phyloP scores from a whole-genome alignment of 2,888 invertebrate species.

The Osedax fenrisi region DNA sequence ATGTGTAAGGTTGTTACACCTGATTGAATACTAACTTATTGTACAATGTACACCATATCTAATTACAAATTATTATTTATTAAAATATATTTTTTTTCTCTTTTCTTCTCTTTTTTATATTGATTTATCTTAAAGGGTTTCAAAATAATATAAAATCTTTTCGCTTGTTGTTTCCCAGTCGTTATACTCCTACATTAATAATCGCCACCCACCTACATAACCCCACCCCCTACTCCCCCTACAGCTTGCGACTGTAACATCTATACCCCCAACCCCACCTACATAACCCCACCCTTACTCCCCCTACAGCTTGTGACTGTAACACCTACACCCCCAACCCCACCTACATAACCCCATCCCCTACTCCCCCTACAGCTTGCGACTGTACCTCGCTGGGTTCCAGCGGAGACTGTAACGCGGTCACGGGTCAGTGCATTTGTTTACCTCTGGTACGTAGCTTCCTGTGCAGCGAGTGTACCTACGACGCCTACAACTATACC shows the following conservation, averaged over 20 bases:
- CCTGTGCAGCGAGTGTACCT: constrained; percentile 36
- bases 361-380: constrained; percentile 14
- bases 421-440: constrained; percentile 38
- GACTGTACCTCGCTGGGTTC: constrained; percentile 34
- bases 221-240: not conserved
- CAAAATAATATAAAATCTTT: too few species aligned
- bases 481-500: constrained; percentile 36
- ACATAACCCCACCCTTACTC: not conserved
- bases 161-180: too few species aligned
- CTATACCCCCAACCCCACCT: not conserved
- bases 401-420: constrained; percentile 37
- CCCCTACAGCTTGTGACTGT: not conserved
- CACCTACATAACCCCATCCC: not conserved
- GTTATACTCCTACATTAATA: too few species aligned
- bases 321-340: too few species aligned
- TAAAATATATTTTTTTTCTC: too few species aligned
- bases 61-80: too few species aligned
- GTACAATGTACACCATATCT: too few species aligned
- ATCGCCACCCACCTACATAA: not conserved
- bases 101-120: too few species aligned
- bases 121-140: too few species aligned
- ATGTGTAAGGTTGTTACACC: too few species aligned
- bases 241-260: not conserved
- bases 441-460: constrained; percentile 36
- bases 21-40: too few species aligned